Evolutionary conservation across 2,113 vertebrate species (phyloP).

Genomic region (Urocitellus parryii): DNA sequence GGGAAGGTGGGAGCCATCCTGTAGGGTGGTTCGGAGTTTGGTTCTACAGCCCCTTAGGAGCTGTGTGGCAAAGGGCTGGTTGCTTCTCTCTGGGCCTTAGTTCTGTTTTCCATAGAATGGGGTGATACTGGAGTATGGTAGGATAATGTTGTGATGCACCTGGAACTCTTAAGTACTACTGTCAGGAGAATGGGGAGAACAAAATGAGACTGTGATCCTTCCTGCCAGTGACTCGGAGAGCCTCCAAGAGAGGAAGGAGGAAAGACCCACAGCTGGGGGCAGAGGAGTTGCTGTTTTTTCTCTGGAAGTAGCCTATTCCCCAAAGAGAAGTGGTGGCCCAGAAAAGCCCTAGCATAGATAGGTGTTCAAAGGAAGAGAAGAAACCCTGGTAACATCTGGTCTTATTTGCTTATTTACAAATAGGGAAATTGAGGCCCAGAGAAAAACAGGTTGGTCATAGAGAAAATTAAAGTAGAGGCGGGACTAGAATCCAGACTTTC

Average conservation of each 20-base stretch:
- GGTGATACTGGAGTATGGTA: neutral
- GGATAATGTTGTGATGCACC: neutral
- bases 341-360: neutral
- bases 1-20: neutral
- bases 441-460: neutral
- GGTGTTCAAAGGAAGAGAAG: neutral
- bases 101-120: neutral
- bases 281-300: neutral
- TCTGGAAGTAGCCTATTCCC: neutral
- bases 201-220: neutral
- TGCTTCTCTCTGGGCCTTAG: neutral
- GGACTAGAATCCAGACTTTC: neutral
- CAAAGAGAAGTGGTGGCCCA: neutral
- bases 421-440: slow-evolving; percentile 45
- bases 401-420: neutral
- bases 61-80: neutral
- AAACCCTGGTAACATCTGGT: neutral
- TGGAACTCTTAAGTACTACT: neutral
- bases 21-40: neutral
- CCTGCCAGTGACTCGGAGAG: neutral
- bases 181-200: neutral
- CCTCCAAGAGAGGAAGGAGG: neutral
- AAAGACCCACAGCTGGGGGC: too few species aligned
- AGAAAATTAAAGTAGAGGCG: neutral
- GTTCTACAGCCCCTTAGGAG: neutral